Percentiles rank a stretch among this genome's conserved stretches.
Evolutionary conservation across 2,888 invertebrate species (phyloP).

Genomic region (Ochropleura leucogaster): DNA sequence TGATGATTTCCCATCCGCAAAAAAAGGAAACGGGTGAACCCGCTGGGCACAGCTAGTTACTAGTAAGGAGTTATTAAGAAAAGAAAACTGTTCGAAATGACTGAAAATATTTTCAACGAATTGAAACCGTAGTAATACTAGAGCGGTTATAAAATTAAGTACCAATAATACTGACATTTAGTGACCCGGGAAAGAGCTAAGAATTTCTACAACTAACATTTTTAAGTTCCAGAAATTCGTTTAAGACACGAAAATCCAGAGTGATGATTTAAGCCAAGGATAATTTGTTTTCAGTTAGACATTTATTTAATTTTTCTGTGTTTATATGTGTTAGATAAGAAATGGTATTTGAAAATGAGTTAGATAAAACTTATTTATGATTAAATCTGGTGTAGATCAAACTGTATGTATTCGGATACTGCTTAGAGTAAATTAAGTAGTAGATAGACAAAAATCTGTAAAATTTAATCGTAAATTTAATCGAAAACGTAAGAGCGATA

Average conservation of each 20-base stretch:
- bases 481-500: not conserved
- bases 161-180: conserved; percentile 14
- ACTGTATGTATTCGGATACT: not conserved
- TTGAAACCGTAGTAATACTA: conserved; percentile 35
- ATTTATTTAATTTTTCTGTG: not conserved
- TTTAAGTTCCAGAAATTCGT: conserved; percentile 4
- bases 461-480: not conserved
- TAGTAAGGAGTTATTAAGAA: conserved; percentile 10
- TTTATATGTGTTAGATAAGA: not conserved
- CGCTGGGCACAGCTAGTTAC: no score
- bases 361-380: not conserved
- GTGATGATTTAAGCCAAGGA: not conserved
- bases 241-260: not conserved
- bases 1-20: no score
- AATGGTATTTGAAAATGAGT: not conserved
- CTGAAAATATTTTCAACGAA: conserved; percentile 17
- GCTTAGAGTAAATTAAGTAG: not conserved
- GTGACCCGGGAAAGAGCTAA: conserved; percentile 7
- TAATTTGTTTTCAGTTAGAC: not conserved
- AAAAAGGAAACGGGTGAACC: no score
- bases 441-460: not conserved
- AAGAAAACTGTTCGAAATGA: conserved; percentile 24
- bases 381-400: not conserved
- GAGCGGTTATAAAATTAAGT: conserved; percentile 19
- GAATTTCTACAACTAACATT: not conserved